phyloP scores from a whole-genome alignment of 2,888 invertebrate genomes.

The Priocnemis perturbator region DNA sequence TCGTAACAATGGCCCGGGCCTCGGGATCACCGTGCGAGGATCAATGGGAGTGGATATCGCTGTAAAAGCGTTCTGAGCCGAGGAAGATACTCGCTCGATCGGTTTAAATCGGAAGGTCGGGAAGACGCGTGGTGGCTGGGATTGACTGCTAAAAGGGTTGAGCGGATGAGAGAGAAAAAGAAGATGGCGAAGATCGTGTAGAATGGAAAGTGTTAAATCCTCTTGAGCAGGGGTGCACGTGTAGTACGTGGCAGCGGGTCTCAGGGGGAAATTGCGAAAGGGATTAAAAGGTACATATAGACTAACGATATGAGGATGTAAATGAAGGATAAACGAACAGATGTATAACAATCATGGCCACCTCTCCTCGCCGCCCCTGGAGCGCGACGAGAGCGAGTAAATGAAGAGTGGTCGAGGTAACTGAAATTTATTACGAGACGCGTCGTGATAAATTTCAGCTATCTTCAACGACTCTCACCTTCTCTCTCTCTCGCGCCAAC shows the following conservation, averaged over 20 bases:
- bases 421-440: constrained; percentile 51
- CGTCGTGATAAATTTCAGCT: constrained; percentile 48
- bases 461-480: background rate
- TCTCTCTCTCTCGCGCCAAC: background rate
- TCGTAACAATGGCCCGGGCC: constrained; percentile 48
- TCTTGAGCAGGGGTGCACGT: too few relatives aligned
- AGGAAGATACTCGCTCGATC: constrained; percentile 21
- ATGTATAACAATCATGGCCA: constrained; percentile 1
- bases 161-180: constrained; percentile 6
- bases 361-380: background rate
- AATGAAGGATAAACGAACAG: too few relatives aligned
- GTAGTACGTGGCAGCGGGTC: too few relatives aligned
- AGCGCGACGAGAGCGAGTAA: constrained; percentile 12
- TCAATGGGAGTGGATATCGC: constrained; percentile 59
- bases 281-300: background rate
- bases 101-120: constrained; percentile 41
- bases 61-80: constrained; percentile 42
- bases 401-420: constrained; percentile 44
- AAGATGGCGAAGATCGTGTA: background rate
- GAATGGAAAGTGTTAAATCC: too few relatives aligned
- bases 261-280: background rate
- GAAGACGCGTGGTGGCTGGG: constrained; percentile 34
- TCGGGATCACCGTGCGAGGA: constrained; percentile 43
- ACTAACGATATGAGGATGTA: too few relatives aligned
- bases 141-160: constrained; percentile 57